Evolutionary conservation across 2,888 invertebrate species (phyloP).

Genomic region (Catonia carolina): DNA sequence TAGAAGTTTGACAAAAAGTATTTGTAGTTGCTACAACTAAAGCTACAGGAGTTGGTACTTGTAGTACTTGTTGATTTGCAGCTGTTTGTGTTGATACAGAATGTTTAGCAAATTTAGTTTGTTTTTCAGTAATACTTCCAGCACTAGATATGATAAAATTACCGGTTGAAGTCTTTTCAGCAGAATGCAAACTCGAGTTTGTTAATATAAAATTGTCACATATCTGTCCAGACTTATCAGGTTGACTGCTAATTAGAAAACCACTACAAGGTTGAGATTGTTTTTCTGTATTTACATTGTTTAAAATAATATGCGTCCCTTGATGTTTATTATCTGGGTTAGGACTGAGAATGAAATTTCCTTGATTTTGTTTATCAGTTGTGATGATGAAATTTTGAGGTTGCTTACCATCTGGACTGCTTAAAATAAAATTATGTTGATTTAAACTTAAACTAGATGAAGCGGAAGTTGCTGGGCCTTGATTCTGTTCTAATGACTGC

Average conservation of each 20-base stretch:
- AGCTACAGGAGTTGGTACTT: constrained; percentile 39
- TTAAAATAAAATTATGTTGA: constrained; percentile 50
- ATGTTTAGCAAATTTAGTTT: constrained; percentile 46
- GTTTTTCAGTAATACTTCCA: constrained; percentile 31
- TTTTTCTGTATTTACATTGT: constrained; percentile 29
- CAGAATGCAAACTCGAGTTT: constrained; percentile 27
- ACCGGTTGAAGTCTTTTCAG: constrained; percentile 29
- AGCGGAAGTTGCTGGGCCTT: constrained; percentile 32
- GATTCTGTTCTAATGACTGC: constrained; percentile 41
- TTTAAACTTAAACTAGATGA: constrained; percentile 51
- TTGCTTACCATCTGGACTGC: constrained; percentile 36
- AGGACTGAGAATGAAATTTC: constrained; percentile 36
- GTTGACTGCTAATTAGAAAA: constrained; percentile 34
- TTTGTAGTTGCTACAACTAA: constrained; percentile 36
- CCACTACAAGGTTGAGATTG: constrained; percentile 28
- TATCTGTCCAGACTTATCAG: constrained; percentile 30
- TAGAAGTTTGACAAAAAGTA: constrained; percentile 42
- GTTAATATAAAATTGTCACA: constrained; percentile 35
- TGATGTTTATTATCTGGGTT: constrained; percentile 30
- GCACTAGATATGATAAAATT: constrained; percentile 23
- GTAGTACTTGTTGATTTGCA: constrained; percentile 35
- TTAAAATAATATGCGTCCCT: constrained; percentile 31
- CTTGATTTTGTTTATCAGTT: constrained; percentile 33
- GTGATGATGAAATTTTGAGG: constrained; percentile 35
- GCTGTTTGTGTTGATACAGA: constrained; percentile 72